phyloP scores from a whole-genome alignment of 2,113 vertebrate species.

The Astur gentilis region DNA sequence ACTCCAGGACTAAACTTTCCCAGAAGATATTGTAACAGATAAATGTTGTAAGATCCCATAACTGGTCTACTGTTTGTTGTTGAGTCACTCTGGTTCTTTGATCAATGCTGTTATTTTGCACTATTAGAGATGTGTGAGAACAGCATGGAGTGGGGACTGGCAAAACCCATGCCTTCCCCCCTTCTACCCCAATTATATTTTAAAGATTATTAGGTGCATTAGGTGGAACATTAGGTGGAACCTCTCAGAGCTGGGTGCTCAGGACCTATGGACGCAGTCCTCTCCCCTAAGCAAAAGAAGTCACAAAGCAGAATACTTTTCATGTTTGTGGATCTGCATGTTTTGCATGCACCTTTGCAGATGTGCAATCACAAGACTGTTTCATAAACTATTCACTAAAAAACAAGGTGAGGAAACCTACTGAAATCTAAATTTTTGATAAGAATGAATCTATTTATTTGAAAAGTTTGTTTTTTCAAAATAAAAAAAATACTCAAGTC shows the following conservation, averaged over 20 bases:
- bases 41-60: background rate
- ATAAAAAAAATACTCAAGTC: background rate
- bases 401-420: background rate
- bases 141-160: background rate
- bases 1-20: background rate
- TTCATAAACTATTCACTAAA: background rate
- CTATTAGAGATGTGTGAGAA: background rate
- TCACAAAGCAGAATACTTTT: accelerated
- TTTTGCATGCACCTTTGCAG: background rate
- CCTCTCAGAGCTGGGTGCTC: background rate
- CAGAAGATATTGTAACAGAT: background rate
- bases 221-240: background rate
- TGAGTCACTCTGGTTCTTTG: background rate
- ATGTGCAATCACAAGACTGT: background rate
- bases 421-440: background rate
- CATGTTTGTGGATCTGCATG: accelerated
- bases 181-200: background rate
- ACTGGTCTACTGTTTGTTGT: background rate
- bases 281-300: background rate
- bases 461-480: background rate
- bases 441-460: background rate
- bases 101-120: background rate
- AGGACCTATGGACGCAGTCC: background rate
- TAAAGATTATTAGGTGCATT: background rate
- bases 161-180: background rate